phyloP scores from a whole-genome alignment of 2,113 vertebrate species.

The Macquaria ambigua region DNA sequence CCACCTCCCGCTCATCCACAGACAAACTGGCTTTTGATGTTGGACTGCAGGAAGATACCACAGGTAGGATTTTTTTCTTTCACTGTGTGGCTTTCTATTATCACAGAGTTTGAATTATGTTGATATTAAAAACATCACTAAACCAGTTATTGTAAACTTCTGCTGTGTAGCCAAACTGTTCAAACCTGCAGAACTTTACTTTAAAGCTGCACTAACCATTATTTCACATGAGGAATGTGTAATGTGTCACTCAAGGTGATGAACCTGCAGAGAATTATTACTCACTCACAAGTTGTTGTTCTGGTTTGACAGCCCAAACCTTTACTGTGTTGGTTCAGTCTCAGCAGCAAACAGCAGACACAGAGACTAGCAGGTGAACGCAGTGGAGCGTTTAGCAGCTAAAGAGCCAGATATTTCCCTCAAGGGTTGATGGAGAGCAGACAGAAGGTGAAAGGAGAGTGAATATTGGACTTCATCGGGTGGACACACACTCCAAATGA shows the following conservation, averaged over 20 bases:
- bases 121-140: neutral
- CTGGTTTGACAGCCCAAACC: neutral
- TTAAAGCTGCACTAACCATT: neutral
- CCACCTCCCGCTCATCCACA: constrained; percentile 95
- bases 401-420: too few species aligned
- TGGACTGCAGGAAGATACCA: constrained; percentile 94
- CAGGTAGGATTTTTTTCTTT: constrained; percentile 80
- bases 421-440: neutral
- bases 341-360: neutral
- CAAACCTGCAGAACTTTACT: too few species aligned
- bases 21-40: constrained; percentile 98
- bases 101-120: neutral
- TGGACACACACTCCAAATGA: neutral
- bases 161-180: neutral
- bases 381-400: too few species aligned
- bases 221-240: too few species aligned
- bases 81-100: neutral
- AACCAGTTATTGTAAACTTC: neutral
- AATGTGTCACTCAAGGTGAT: neutral
- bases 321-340: too few species aligned
- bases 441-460: too few species aligned
- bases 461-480: neutral
- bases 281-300: too few species aligned
- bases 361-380: too few species aligned
- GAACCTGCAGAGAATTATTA: neutral